Base-by-base conservation (phyloP, 2,113 vertebrate species). In the Podarcis cretensis region DNA sequence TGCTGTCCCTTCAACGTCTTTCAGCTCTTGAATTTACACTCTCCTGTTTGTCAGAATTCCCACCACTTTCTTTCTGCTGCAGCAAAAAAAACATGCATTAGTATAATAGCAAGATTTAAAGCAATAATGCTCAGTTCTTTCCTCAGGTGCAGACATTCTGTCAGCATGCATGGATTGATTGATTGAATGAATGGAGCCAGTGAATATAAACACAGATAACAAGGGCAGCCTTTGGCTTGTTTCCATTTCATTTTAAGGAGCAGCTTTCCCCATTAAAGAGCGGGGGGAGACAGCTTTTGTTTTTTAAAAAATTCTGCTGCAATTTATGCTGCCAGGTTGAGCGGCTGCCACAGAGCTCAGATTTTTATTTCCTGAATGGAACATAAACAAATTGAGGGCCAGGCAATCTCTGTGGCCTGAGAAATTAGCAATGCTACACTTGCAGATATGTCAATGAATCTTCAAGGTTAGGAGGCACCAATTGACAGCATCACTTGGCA, bases 1-100 rank as follows among this genome's bases (percentile, higher is more conserved):
- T 92, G 91, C 91, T 90, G 74, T 89, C 93, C 91, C 77, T 32
- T 90, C 92, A 90, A 76, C 68, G 30, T 66, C 88, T 91, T 87
- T 90, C 43, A 91, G 88, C 80, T 69, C 30, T 71, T 87, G 32
- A 27, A 54, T 80, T 74, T 74, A 54, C 48, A 25, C 77, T 73
- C 35, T 79, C 81, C 85, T 81, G 35, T 66, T 68, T 77, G 73
- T 92, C 88, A 90, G 90, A 81, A 74, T 37, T 84, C 89, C 35
- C 0, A 14, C 43, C 40, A 43, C 82, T 57, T 92, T 89, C 66
- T 10, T 68, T 57, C 75, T 63, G 18, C 54, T 85, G 83, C 83
- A 27, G n/a, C 43, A 84, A 83, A 77, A 83, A 77, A 68, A 10
- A 10, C 68, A 21, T 48, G n/a, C 77, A 32, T 78, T n/a, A 27